Evolutionary conservation across 2,888 invertebrate genomes (phyloP), one percentile per base, ranked within the genome.

Genomic region (Hybos culiciformis): DNA sequence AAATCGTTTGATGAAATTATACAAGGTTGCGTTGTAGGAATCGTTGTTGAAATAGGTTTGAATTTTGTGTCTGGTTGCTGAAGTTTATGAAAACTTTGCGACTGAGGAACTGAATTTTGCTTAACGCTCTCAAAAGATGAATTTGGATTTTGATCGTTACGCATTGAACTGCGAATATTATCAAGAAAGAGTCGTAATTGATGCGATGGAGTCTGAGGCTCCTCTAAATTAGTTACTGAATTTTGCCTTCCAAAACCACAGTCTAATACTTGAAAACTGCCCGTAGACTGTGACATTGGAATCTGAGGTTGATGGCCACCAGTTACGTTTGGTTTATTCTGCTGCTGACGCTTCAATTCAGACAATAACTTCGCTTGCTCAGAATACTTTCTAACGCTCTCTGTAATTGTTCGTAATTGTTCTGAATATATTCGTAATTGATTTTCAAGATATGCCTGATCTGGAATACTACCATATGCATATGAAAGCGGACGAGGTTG

Each of bases 361-460:
- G 65, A 65, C 4, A 66, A 49, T 5, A 66, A 46, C 46, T 66
- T 64, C 2, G 66, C 65, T 44, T 66, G 66, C 44, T 66, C 66
- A 3, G 66, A 66, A 47, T 66, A 66, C 45, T 66, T 66, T 4
- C 66, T 54, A 19, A 66, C 66, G 49, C 65, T 66, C 45, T 66
- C 66, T 1, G 66, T 66, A 14, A 66, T 66, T 29, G 62, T 63
- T 15, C 62, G 54, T 20, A 66, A 47, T 41, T 66, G 66, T 41
- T 66, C 66, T 6, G 66, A 66, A 37, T 66, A 66, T 12, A 66
- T 63, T 32, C 62, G 53, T 37, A 66, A 43, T 46, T 66, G 66
- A 43, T 65, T 66, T 50, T 66, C 66, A n/a, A 66, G 49, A 43
- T 61, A 66, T 0, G 59, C 59, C 48, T 66, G 66, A 47, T 66